Percentiles rank a stretch among this genome's conserved stretches.
Conservation (phyloP, 2,113 vertebrate genomes). For the Eretmochelys imbricata region DNA sequence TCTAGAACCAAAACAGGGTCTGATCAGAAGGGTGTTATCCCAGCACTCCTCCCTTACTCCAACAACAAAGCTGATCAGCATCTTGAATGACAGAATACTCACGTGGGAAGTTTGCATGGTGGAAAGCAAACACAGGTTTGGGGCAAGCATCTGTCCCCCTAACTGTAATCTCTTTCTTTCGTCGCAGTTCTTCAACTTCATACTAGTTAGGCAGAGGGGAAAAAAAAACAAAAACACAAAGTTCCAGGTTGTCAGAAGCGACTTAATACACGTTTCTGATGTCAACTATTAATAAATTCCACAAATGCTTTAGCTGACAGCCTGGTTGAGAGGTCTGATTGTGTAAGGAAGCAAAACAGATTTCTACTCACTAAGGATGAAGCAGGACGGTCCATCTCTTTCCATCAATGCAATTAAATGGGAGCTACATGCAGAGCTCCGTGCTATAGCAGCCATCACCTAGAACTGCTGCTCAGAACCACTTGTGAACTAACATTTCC, state of each 20-base stretch:
- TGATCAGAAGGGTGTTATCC: background rate
- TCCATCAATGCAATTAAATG: background rate
- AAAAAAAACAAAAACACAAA: background rate
- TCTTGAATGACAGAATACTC: constrained; percentile 71
- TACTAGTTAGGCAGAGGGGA: constrained; percentile 76
- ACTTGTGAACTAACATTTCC: background rate
- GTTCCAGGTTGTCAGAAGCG: background rate
- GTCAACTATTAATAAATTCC: background rate
- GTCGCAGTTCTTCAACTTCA: constrained; percentile 91
- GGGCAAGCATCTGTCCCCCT: constrained; percentile 91
- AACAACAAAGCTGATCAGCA: background rate
- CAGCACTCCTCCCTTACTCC: background rate
- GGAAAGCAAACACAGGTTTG: constrained; percentile 90
- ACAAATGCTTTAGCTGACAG: background rate
- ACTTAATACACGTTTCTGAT: background rate
- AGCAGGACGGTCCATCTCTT: background rate
- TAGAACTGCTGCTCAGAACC: background rate
- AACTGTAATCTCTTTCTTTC: constrained; percentile 95
- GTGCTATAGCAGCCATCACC: background rate
- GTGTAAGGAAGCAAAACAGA: background rate
- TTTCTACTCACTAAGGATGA: background rate
- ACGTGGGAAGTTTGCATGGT: constrained; percentile 97
- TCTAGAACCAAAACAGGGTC: background rate
- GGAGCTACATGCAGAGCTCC: background rate
- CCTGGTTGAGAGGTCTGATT: background rate